Base-by-base conservation (phyloP, 2,888 invertebrate species). In the Drosophila differens region DNA sequence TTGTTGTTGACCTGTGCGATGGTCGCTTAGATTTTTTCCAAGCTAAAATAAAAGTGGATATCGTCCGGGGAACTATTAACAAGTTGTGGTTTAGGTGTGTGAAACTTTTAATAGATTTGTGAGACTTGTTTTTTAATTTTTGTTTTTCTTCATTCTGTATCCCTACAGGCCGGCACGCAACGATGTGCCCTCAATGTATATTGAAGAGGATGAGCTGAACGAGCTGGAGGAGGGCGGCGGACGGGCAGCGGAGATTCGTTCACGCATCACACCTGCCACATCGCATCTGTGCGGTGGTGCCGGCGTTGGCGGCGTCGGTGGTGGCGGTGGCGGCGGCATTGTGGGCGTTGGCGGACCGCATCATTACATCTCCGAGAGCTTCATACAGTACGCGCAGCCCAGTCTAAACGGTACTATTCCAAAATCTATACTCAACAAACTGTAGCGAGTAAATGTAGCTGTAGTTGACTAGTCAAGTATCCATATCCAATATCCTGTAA, bases 331-430 rank as follows among this genome's bases (percentile, higher is more conserved):
- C 3, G 85, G 78, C 6, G 74, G 67, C 47, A 80, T 89, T 52
- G 71, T 87, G 33, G 83, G 90, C 64, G 76, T 89, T 41, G 79
- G 66, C 44, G 92, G 92, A 47, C 92, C 93, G 59, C 92, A 93
- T 81, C 93, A 93, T 71, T 94, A 94, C 79, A 93, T 94, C 79
- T 93, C 94, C 62, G 94, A 94, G 87, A 93, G 94, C 88, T 93
- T 94, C 84, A 94, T 94, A 72, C 94, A 94, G 82, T 94, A 94
- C 75, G 93, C 94, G 70, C 94, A 94, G 85, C 94, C 94, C 81
- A 93, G 93, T 83, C 90, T 94, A 87, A 94, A 94, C 91, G 94
- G 94, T 94, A 93, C 92, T 89, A 94, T 93, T 90, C 92, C 92
- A 88, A 92, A 91, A 90, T 92, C 93, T 73, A 92, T 93, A 86